Evolutionary conservation across 2,888 invertebrate species (phyloP), one percentile per base, ranked within the genome.

Genomic region (Zele albiditarsus): DNA sequence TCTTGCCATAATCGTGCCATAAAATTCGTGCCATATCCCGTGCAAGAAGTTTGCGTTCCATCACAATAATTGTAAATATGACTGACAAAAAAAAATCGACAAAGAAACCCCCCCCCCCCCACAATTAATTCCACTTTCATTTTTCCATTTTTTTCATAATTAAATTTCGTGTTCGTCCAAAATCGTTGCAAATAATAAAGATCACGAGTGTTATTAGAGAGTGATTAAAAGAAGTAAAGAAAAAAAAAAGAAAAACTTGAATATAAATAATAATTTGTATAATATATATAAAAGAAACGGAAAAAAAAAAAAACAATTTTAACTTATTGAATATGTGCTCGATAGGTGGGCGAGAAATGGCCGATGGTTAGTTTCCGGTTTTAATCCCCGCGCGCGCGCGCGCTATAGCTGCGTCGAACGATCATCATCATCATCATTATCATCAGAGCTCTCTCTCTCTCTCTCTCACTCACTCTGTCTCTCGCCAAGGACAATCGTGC

Each of bases 321-420:
- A 75, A 74, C 71, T 78, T 74, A 68, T 76, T 77, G 63, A 75
- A 75, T 71, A 70, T 72, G 71, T 73, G 31, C 60, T 31, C 60
- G 10, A 20, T 20, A 20, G 20, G 20, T 53, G 20, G 53, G 53
- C 53, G 53, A 53, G n/a, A 53, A 53, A 53, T 53, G 53, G n/a
- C 53, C 53, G 53, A 20, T 53, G n/a, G 20, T 20, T 53, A 53
- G 20, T 53, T 53, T 53, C 20, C 65, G 63, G 66, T 76, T 33
- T 71, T 57, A 20, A 38, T 71, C 67, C 31, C 25, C 42, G 70
- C 62, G 25, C 27, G 27, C 8, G 63, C 28, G 60, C 65, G n/a
- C 57, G 70, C 38, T 53, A 0, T n/a, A 20, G n/a, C 8, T n/a
- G 20, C 53, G 8, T 53, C 20, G 8, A 53, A n/a, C 53, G 53